Evolutionary conservation across 2,797 vertebrate genomes (phyloP), one percentile per base, ranked within the genome.

Genomic region (Parambassis ranga): DNA sequence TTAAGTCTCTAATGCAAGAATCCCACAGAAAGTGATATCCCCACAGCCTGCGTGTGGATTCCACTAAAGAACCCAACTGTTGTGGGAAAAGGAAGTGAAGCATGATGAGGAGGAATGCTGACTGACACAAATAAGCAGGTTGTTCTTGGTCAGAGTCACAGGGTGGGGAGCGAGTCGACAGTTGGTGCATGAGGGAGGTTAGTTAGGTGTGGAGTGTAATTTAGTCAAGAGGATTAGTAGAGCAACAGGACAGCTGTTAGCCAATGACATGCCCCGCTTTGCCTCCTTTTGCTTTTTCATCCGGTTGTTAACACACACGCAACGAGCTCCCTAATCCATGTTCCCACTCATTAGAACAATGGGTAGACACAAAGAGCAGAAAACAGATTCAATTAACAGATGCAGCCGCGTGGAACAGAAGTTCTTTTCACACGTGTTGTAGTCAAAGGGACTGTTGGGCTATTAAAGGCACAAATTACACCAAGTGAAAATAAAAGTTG

Each of bases 171-270:
- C 6, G 56, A 55, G 78, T 44, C 60, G 66, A 89, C 90, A 91
- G 87, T 91, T 91, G 90, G 87, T 37, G 71, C 70, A 81, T 57
- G 82, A 84, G 82, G 78, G 74, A 85, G 84, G 86, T 78, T 89
- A 77, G 87, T 88, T 90, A 89, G 90, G 87, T 91, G 88, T 84
- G 88, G 83, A 88, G 87, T 88, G 89, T 91, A 92, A 91, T 91
- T 91, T 89, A 89, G 90, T 89, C 85, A 86, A 87, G 84, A 87
- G 91, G 89, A 91, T 91, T 89, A 91, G 86, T 75, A 41, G 87
- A 88, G 85, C 86, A 82, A 90, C 83, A 82, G 89, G 86, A 87
- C 91, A 91, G 90, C 89, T 91, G 90, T 90, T 87, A 67, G 81
- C 83, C 83, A 90, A 88, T 89, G 85, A 89, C 89, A 83, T 89